Evolutionary conservation across 2,113 vertebrate species (phyloP), one percentile per base, ranked within the genome.

Genomic region (Mus pahari): DNA sequence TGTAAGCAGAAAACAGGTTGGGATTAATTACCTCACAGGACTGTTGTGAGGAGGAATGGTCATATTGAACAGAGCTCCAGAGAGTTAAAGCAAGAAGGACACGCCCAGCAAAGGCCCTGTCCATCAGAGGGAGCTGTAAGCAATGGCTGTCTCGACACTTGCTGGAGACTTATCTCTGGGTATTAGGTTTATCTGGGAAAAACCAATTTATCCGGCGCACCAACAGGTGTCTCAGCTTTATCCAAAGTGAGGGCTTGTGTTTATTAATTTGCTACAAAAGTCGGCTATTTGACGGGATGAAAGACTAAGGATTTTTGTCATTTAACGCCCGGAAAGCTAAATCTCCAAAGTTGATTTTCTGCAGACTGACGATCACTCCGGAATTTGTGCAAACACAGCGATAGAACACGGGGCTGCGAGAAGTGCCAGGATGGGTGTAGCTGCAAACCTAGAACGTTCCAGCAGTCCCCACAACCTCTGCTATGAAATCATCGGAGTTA

Each of bases 1-100:
- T 42, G 33, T 36, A 96, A 97, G 96, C 62, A 88, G 96, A 96
- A 95, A 97, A 86, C 96, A 91, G 81, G 91, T 48, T 90, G 93
- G 11, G 62, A 48, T 91, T 97, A 96, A 89, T 86, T 97, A 96
- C 75, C 75, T 75, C 66, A 84, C 6, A 95, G n/a, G 96, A 26
- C 24, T 58, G 33, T 66, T 42, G 14, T 64, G 83, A 66, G 68
- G 33, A 28, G 68, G 33, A 28, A 64, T 62, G 33, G 33, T 48
- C 91, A 94, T 95, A 6, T 93, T 95, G 74, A 97, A 91, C 90
- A 96, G 96, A 58, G 3, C 90, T 92, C 92, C 86, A 14, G 89
- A 64, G 94, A 66, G 71, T 71, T 55, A 39, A 11, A 60, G 4
- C 3, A 2, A 90, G 92, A 95, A 86, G 26, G 48, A 5, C 83